Conservation (phyloP, 1,140 invertebrate species). For the Bombyx mori region DNA sequence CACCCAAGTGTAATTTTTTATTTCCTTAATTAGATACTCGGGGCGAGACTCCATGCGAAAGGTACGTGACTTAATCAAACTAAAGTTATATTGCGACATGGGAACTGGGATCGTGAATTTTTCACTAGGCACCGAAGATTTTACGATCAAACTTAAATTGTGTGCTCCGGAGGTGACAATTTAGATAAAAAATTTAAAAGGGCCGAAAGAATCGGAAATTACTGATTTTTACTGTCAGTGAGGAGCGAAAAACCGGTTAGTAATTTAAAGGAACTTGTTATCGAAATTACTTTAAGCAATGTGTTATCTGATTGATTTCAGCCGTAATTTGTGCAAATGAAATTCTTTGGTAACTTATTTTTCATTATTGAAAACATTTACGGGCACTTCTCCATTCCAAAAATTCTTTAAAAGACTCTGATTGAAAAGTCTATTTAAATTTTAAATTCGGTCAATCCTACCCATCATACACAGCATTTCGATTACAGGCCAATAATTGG, state of each 20-base stretch:
- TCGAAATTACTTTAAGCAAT: neutral
- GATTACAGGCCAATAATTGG: constrained; percentile 14
- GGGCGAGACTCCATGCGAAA: neutral
- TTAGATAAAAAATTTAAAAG: constrained; percentile 47
- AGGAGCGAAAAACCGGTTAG: neutral
- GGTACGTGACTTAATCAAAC: constrained; percentile 51
- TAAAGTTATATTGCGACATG: constrained; percentile 39
- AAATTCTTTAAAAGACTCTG: too few relatives aligned
- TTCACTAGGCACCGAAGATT: constrained; percentile 40
- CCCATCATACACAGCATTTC: constrained; percentile 3
- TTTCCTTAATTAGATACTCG: constrained; percentile 4
- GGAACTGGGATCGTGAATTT: constrained; percentile 41
- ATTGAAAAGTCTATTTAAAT: too few relatives aligned
- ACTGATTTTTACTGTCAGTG: constrained; percentile 7
- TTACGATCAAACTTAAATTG: constrained; percentile 60
- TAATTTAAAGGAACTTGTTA: constrained; percentile 1
- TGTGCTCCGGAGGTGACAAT: constrained; percentile 44
- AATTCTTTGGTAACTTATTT: too few relatives aligned
- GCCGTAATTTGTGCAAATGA: too few relatives aligned
- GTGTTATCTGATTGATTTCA: too few relatives aligned
- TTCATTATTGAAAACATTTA: too few relatives aligned
- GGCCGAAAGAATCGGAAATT: constrained; percentile 6
- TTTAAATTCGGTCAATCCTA: neutral
- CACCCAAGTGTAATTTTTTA: neutral
- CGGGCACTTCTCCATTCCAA: too few relatives aligned